Evolutionary conservation across 2,888 invertebrate species (phyloP).

Genomic region (Drosophila sordidula): DNA sequence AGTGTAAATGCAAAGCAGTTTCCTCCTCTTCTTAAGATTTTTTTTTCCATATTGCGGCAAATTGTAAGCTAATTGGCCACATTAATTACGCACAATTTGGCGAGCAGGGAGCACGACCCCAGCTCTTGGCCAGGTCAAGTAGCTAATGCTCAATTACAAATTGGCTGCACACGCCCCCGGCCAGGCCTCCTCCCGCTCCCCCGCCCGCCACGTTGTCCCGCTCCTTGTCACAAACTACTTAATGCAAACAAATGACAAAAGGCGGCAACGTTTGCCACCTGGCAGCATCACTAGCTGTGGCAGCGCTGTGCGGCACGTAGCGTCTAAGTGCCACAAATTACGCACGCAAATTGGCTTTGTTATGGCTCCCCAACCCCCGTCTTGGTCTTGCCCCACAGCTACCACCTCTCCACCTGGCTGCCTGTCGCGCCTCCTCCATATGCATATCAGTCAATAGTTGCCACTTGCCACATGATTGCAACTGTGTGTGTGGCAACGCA

Average conservation of each 20-base stretch:
- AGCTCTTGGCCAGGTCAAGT: slow-evolving; percentile 41
- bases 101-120: neutral
- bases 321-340: slow-evolving; percentile 77
- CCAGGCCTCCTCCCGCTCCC: neutral
- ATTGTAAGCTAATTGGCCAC: slow-evolving; percentile 64
- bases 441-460: slow-evolving; percentile 63
- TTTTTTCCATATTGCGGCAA: slow-evolving; percentile 19
- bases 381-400: slow-evolving; percentile 1
- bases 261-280: slow-evolving; percentile 54
- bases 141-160: slow-evolving; percentile 69
- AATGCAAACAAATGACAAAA: slow-evolving; percentile 78
- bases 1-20: slow-evolving; percentile 8
- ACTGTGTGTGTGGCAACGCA: slow-evolving; percentile 28
- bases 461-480: slow-evolving; percentile 13
- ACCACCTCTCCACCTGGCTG: slow-evolving; percentile 10
- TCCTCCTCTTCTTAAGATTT: neutral
- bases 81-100: slow-evolving; percentile 72
- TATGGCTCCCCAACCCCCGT: slow-evolving; percentile 16
- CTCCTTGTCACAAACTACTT: slow-evolving; percentile 23
- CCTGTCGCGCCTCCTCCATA: slow-evolving; percentile 15
- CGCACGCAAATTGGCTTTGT: slow-evolving; percentile 81
- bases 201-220: neutral
- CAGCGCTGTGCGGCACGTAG: slow-evolving; percentile 63
- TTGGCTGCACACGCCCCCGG: slow-evolving; percentile 36
- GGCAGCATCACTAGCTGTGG: slow-evolving; percentile 25